phyloP scores from a whole-genome alignment of 2,113 vertebrate genomes.

The Odocoileus hemionus region DNA sequence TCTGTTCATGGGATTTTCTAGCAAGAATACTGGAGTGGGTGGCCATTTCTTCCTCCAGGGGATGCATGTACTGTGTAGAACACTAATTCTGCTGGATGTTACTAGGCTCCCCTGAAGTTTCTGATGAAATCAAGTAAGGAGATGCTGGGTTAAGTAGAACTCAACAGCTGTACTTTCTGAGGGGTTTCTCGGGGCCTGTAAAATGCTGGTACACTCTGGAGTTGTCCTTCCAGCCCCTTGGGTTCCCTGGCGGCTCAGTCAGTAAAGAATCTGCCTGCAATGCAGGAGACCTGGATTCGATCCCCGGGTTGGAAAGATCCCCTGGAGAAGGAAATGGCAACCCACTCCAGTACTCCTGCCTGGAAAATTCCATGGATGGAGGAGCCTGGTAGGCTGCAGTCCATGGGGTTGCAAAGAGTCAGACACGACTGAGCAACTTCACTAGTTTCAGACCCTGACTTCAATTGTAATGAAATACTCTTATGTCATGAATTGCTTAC shows the following conservation, averaged over 20 bases:
- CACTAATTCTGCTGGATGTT: not conserved
- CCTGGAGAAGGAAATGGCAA: too few species aligned
- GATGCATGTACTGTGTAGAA: not conserved
- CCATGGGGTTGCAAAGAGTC: too few species aligned
- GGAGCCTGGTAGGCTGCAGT: too few species aligned
- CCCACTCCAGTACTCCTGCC: too few species aligned
- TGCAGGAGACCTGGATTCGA: too few species aligned
- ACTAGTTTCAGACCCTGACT: not conserved
- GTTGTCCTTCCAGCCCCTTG: not conserved
- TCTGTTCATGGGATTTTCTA: not conserved
- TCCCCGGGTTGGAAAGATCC: too few species aligned
- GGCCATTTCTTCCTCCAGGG: not conserved
- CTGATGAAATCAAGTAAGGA: not conserved
- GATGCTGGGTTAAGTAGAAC: not conserved
- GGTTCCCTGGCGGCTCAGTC: too few species aligned
- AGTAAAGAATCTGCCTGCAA: too few species aligned
- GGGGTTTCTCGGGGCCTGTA: not conserved
- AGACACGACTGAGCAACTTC: too few species aligned
- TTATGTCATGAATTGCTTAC: not conserved
- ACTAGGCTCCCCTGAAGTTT: not conserved
- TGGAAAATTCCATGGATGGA: too few species aligned
- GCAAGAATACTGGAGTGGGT: not conserved
- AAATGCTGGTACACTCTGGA: not conserved
- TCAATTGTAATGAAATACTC: not conserved
- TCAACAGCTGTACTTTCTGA: not conserved